Evolutionary conservation across 2,113 vertebrate species (phyloP).

Genomic region (Herpailurus yagouaroundi): DNA sequence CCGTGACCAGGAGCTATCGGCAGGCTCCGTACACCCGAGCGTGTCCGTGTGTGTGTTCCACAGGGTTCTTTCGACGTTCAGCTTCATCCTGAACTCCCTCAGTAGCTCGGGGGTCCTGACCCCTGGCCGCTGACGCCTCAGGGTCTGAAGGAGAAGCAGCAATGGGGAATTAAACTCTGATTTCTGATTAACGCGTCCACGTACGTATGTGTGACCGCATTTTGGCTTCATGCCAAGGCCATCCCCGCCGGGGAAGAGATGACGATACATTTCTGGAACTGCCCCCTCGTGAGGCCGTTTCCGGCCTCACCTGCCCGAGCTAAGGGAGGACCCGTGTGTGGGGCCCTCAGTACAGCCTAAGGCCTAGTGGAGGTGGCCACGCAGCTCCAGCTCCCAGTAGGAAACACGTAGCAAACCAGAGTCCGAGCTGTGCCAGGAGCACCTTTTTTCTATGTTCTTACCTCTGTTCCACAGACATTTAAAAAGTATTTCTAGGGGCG

Average conservation of each 20-base stretch:
- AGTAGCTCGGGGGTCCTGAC: not conserved
- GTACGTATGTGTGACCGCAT: not conserved
- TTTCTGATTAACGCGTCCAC: not conserved
- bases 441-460: not conserved
- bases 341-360: not conserved
- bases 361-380: not conserved
- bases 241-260: not conserved
- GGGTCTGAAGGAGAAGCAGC: not conserved
- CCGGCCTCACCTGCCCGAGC: not conserved
- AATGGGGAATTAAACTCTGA: not conserved
- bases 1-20: not conserved
- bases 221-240: not conserved
- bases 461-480: not conserved
- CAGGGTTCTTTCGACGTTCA: not conserved
- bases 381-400: not conserved
- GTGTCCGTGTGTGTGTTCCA: not conserved
- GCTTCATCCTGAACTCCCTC: not conserved
- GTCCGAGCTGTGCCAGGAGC: not conserved
- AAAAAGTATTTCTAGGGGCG: not conserved
- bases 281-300: not conserved
- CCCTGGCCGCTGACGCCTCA: not conserved
- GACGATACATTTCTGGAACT: not conserved
- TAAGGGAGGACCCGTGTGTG: not conserved
- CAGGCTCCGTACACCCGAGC: not conserved
- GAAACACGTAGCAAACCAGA: not conserved